Evolutionary conservation across 2,113 vertebrate genomes (phyloP).

Genomic region (Pimephales promelas): DNA sequence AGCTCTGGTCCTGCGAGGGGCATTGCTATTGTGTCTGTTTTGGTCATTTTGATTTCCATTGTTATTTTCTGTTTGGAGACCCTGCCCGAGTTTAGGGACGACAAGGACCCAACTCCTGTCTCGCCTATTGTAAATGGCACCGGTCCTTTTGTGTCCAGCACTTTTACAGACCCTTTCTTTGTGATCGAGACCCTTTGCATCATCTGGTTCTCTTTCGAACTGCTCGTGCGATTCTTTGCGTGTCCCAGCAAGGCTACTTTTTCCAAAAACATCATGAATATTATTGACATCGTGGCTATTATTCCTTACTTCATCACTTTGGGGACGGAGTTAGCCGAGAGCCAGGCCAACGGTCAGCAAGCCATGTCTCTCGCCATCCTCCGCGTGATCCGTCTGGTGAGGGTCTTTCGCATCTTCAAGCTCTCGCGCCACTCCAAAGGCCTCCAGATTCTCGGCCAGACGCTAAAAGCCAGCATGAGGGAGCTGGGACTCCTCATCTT

Average conservation of each 20-base stretch:
- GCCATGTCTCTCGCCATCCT: conserved; percentile 98
- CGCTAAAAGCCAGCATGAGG: conserved; percentile 95
- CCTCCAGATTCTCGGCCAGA: conserved; percentile 95
- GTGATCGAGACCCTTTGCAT: conserved; percentile 97
- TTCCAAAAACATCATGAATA: conserved; percentile 98
- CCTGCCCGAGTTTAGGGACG: conserved; percentile 93
- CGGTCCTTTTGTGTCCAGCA: conserved; percentile 62
- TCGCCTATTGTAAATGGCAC: conserved; percentile 73
- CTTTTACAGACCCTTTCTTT: conserved; percentile 95
- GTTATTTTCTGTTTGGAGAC: conserved; percentile 99
- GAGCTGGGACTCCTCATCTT: conserved; percentile 95
- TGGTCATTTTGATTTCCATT: conserved; percentile 96
- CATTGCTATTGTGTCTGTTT: conserved; percentile 95
- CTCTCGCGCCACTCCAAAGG: conserved; percentile 96
- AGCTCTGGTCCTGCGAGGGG: conserved; percentile 94
- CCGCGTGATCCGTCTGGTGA: conserved; percentile 91
- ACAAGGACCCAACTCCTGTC: conserved; percentile 77
- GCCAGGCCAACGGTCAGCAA: conserved; percentile 90
- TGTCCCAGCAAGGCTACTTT: conserved; percentile 96
- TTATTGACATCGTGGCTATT: conserved; percentile 98
- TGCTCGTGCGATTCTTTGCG: conserved; percentile 93
- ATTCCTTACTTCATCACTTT: conserved; percentile 98
- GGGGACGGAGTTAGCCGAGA: conserved; percentile 92
- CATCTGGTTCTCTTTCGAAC: conserved; percentile 98
- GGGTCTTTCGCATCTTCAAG: conserved; percentile 97